Conservation (phyloP, 2,797 vertebrate species). For the Squalus acanthias region DNA sequence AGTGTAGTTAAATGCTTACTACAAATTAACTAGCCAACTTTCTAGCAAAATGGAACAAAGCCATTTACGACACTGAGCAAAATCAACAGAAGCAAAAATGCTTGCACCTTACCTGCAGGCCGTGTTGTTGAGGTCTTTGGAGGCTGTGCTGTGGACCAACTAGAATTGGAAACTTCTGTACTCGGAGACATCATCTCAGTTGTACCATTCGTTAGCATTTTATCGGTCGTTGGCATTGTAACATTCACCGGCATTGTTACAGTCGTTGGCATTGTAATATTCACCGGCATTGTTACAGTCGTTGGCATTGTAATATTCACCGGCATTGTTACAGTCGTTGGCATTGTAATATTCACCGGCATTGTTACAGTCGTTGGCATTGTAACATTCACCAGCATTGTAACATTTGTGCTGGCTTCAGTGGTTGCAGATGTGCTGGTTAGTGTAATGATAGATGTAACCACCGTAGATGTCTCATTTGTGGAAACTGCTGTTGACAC, state of each 20-base stretch:
- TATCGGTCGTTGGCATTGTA: too few species aligned
- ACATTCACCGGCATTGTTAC: not conserved
- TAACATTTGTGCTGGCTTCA: not conserved
- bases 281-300: not conserved
- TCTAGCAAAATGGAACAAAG: not conserved
- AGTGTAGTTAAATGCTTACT: not conserved
- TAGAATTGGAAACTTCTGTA: constrained; percentile 1
- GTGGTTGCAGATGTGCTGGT: not conserved
- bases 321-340: not conserved
- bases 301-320: too few species aligned
- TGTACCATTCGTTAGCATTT: not conserved
- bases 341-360: not conserved
- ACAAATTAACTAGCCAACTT: not conserved
- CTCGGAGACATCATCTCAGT: not conserved
- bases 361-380: not conserved
- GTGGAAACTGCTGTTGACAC: not conserved
- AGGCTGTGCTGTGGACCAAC: not conserved
- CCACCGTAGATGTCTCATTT: not conserved
- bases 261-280: not conserved
- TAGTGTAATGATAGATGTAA: not conserved
- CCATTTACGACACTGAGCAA: not conserved
- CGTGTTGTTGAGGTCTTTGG: not conserved
- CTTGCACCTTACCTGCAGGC: not conserved
- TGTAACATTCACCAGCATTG: not conserved
- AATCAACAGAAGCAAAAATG: not conserved